Conservation (phyloP, 2,113 vertebrate species). For the Jaculus jaculus region DNA sequence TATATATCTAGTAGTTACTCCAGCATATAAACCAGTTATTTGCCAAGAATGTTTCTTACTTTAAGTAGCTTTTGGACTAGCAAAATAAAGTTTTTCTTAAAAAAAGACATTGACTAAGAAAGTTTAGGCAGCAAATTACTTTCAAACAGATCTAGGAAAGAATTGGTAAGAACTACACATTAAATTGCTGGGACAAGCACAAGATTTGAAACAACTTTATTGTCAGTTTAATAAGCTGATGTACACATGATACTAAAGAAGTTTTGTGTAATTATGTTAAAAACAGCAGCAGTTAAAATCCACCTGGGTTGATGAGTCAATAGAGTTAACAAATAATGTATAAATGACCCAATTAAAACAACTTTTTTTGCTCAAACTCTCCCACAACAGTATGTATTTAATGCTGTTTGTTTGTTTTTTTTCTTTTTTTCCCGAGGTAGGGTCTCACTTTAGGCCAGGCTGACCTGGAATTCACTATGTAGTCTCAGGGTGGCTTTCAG, state of each 20-base stretch:
- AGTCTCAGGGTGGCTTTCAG: no score
- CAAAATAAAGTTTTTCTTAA: slow-evolving; percentile 6
- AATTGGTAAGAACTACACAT: background rate
- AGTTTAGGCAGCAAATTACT: background rate
- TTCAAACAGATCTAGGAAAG: slow-evolving; percentile 24
- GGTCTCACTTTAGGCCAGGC: no score
- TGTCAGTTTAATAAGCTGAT: background rate
- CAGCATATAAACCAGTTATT: background rate
- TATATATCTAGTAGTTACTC: background rate
- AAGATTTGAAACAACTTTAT: background rate
- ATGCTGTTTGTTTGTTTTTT: no score
- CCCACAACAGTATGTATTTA: background rate
- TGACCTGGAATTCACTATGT: no score
- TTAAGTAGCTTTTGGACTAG: slow-evolving; percentile 20
- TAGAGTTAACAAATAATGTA: background rate
- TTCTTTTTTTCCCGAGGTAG: no score
- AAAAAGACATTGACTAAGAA: background rate
- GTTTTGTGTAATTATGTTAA: background rate
- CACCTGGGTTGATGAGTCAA: background rate
- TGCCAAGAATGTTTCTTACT: slow-evolving; percentile 20
- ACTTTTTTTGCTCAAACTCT: background rate
- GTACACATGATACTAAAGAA: background rate
- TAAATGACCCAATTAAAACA: slow-evolving; percentile 36
- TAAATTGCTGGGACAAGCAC: background rate
- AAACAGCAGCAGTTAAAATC: background rate